phyloP scores from a whole-genome alignment of 2,888 invertebrate genomes.

The Hofmannophila pseudospretella region DNA sequence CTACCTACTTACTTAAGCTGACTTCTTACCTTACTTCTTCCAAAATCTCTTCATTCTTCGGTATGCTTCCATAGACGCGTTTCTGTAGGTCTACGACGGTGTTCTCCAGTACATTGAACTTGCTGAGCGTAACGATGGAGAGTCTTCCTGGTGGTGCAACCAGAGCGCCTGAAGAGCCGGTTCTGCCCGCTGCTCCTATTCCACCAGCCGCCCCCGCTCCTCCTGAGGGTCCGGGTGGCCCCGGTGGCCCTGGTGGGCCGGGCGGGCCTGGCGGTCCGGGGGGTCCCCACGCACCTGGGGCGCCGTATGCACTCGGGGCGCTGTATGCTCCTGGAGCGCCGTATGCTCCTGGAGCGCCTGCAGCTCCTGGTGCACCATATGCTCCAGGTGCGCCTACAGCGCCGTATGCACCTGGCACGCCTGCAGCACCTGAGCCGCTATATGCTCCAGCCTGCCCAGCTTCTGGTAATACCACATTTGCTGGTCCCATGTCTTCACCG shows the following conservation, averaged over 20 bases:
- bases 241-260: not conserved
- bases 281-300: not conserved
- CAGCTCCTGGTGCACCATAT: not conserved
- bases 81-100: constrained; percentile 53
- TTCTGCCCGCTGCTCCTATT: not conserved
- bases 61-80: constrained; percentile 60
- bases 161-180: too few species aligned
- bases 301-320: not conserved
- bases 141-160: constrained; percentile 19
- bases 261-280: not conserved
- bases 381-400: too few species aligned
- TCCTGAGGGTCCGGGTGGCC: too few species aligned
- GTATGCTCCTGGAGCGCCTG: not conserved
- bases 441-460: too few species aligned
- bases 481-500: too few species aligned
- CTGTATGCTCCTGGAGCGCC: not conserved
- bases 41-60: constrained; percentile 59
- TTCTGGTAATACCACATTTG: too few species aligned
- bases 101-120: constrained; percentile 55
- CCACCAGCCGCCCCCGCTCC: too few species aligned
- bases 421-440: too few species aligned
- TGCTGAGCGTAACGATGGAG: constrained; percentile 65
- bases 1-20: too few species aligned
- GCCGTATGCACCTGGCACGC: too few species aligned
- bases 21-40: constrained; percentile 64